Conservation (phyloP, 1,140 invertebrate genomes). For the Solenopsis invicta region DNA sequence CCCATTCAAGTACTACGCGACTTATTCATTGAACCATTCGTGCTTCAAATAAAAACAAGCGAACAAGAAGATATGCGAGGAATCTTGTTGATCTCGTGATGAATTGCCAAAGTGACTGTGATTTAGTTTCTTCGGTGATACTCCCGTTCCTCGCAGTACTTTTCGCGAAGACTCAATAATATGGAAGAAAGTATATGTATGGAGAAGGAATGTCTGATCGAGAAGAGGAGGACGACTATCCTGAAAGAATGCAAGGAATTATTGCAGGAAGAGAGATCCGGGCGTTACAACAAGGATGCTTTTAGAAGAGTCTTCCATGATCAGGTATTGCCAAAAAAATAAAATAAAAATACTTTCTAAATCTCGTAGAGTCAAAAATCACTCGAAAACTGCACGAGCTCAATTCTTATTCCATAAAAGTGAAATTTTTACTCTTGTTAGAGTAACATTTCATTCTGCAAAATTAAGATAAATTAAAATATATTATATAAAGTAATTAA, state of each 20-base stretch:
- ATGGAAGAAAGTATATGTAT: conserved; percentile 86
- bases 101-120: conserved; percentile 37
- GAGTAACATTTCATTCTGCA: no score
- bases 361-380: no score
- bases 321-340: conserved; percentile 86
- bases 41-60: conserved; percentile 29
- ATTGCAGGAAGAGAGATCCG: conserved; percentile 87
- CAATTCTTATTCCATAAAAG: no score
- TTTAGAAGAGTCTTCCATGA: conserved; percentile 90
- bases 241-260: conserved; percentile 90
- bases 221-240: conserved; percentile 87
- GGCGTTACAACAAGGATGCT: conserved; percentile 88
- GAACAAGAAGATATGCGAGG: conserved; percentile 21
- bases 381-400: no score
- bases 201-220: conserved; percentile 90
- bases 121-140: conserved; percentile 32
- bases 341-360: background rate
- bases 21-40: background rate
- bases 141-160: background rate
- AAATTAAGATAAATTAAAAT: background rate
- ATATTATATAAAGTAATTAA: conserved; percentile 17
- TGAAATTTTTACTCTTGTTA: no score
- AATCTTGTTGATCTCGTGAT: conserved; percentile 49
- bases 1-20: conserved; percentile 19
- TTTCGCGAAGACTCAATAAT: background rate